These are phyloP conservation scores for Catharus ustulatus DNA, from an alignment of 2,797 vertebrate genomes.

Conservation along the genomic window DNA sequence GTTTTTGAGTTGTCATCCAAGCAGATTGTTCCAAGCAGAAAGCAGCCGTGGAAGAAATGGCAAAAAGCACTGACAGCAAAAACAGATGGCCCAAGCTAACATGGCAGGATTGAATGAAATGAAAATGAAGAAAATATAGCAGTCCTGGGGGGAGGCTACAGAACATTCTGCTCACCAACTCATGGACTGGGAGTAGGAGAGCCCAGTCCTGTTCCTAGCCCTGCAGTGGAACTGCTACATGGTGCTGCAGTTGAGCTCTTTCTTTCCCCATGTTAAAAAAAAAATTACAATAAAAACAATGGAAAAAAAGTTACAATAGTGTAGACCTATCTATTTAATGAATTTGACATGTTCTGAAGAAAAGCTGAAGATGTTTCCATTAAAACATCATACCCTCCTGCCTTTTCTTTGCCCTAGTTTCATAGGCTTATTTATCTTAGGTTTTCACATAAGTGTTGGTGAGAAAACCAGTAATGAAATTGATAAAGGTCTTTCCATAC, in stretches of 20 bases:
- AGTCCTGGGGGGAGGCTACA: background rate
- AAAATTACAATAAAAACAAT: background rate
- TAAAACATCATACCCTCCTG: background rate
- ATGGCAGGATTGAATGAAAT: background rate
- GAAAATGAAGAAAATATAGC: background rate
- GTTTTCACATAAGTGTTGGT: background rate
- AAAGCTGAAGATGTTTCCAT: background rate
- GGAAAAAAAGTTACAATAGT: too few species aligned
- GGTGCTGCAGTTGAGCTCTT: background rate
- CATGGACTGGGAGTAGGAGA: background rate
- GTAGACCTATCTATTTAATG: background rate
- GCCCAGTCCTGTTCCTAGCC: background rate
- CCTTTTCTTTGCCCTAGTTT: background rate
- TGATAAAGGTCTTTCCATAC: background rate
- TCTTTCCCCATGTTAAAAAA: background rate
- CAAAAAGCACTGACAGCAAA: background rate
- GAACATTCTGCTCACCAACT: background rate
- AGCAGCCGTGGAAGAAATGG: background rate
- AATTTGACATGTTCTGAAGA: background rate
- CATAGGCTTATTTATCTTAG: background rate
- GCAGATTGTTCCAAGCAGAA: conserved; percentile 7
- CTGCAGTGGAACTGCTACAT: background rate
- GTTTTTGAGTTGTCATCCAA: background rate
- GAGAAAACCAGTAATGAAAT: background rate
- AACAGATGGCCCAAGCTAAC: background rate